Conservation (phyloP, 1,140 invertebrate species). For the Physella acuta region DNA sequence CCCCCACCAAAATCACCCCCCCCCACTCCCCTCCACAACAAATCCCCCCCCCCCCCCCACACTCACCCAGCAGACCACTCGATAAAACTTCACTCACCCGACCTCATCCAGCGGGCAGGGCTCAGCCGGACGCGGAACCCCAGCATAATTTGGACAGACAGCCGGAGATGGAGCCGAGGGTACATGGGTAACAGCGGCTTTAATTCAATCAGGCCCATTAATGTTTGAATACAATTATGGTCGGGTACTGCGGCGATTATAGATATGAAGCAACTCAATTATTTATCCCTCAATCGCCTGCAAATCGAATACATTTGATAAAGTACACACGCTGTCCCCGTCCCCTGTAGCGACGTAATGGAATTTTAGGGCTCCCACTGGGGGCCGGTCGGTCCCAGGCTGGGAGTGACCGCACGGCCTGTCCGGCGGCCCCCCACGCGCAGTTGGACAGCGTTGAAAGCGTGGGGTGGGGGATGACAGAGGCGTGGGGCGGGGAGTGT, state of each 20-base stretch:
- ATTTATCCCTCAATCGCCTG: constrained; percentile 39
- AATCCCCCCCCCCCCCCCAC: too few relatives aligned
- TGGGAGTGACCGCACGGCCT: constrained; percentile 26
- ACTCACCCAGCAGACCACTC: too few relatives aligned
- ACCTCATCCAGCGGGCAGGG: too few relatives aligned
- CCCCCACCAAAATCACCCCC: too few relatives aligned
- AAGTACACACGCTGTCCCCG: constrained; percentile 40
- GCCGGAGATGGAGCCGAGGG: constrained; percentile 12
- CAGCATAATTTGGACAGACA: background rate
- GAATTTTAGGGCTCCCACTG: too few relatives aligned
- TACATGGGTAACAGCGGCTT: constrained; percentile 10
- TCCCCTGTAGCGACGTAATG: too few relatives aligned
- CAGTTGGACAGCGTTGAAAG: background rate
- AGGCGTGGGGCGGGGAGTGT: background rate
- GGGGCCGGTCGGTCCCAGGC: constrained; percentile 14
- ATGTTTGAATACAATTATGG: constrained; percentile 43
- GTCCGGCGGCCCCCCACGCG: background rate
- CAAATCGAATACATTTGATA: constrained; percentile 46
- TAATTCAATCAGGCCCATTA: constrained; percentile 40
- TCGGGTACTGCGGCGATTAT: constrained; percentile 37
- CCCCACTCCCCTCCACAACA: too few relatives aligned
- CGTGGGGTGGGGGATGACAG: too few relatives aligned
- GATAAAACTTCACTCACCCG: too few relatives aligned
- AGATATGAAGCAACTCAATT: constrained; percentile 49
- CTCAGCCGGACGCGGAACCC: constrained; percentile 6